Evolutionary conservation across 2,888 invertebrate genomes (phyloP).

Genomic region (Caenorhabditis angaria): DNA sequence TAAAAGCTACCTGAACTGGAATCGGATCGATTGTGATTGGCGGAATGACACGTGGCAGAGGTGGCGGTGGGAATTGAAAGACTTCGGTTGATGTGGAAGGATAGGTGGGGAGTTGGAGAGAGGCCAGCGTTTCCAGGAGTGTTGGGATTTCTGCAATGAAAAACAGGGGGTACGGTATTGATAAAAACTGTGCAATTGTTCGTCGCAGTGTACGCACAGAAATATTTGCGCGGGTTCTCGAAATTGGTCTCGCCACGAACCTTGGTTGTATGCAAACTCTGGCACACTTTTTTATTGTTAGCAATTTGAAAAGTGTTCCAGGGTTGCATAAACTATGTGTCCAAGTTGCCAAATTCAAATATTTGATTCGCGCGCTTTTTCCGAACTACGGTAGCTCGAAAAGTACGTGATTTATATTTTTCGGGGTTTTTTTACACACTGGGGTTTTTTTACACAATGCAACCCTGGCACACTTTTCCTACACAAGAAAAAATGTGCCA

Average conservation of each 20-base stretch:
- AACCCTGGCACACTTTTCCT: background rate
- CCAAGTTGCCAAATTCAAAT: too few species aligned
- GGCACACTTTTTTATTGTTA: background rate
- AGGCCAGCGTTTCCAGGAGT: slow-evolving; percentile 21
- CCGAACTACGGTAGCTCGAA: background rate
- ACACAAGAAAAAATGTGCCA: too few species aligned
- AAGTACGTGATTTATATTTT: background rate
- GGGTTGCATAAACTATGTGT: too few species aligned
- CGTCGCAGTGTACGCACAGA: too few species aligned
- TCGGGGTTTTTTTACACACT: background rate
- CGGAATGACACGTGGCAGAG: background rate
- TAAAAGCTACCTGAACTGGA: slow-evolving; percentile 8
- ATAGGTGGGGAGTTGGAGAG: slow-evolving; percentile 12
- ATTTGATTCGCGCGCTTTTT: too few species aligned
- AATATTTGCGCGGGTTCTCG: background rate
- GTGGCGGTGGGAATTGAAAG: background rate
- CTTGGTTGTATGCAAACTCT: background rate
- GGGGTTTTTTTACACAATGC: background rate
- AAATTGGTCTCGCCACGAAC: background rate
- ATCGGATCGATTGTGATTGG: slow-evolving; percentile 3
- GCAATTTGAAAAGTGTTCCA: too few species aligned
- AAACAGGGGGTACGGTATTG: background rate
- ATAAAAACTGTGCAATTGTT: too few species aligned
- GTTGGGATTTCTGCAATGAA: slow-evolving; percentile 6
- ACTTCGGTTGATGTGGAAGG: background rate